Percentiles rank a stretch among this genome's conserved stretches.
Evolutionary conservation across 2,113 vertebrate species (phyloP).

Genomic region (Sterrhoptilus dennistouni): DNA sequence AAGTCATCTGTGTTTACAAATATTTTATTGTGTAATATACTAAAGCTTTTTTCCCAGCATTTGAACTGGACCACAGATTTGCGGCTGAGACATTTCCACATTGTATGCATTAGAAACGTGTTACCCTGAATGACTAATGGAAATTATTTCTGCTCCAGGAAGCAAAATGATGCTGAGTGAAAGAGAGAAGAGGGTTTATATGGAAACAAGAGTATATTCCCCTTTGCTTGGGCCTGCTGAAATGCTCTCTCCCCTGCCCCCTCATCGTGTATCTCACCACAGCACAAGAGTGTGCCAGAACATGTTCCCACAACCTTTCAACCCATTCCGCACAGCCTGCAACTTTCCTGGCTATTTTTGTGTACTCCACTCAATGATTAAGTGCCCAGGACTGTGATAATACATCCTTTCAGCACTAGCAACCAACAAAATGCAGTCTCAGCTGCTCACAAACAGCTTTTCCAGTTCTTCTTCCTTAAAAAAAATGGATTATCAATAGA

Average conservation of each 20-base stretch:
- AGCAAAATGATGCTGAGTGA: not conserved
- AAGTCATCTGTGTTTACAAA: constrained; percentile 35
- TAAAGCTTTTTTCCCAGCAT: not conserved
- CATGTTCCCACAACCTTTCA: constrained; percentile 63
- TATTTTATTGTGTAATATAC: constrained; percentile 4
- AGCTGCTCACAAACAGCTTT: not conserved
- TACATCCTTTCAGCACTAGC: not conserved
- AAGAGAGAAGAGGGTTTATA: constrained; percentile 4
- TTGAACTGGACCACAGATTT: not conserved
- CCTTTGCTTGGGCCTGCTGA: not conserved
- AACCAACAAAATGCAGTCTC: not conserved
- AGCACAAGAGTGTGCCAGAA: constrained; percentile 31
- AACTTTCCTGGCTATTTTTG: constrained; percentile 45
- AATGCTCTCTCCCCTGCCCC: not conserved
- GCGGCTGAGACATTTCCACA: not conserved
- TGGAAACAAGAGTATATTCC: not conserved
- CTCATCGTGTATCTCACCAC: not conserved
- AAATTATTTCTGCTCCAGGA: constrained; percentile 32
- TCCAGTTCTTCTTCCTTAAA: not conserved
- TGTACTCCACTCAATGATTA: constrained; percentile 24
- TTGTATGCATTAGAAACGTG: not conserved
- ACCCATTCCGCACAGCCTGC: constrained; percentile 34
- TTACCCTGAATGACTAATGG: constrained; percentile 8
- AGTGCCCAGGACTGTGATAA: constrained; percentile 13
- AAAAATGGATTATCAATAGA: not conserved